These are phyloP conservation scores for Xylocopa sonorina DNA, from an alignment of 1,140 invertebrate genomes.

Conservation along the genomic window DNA sequence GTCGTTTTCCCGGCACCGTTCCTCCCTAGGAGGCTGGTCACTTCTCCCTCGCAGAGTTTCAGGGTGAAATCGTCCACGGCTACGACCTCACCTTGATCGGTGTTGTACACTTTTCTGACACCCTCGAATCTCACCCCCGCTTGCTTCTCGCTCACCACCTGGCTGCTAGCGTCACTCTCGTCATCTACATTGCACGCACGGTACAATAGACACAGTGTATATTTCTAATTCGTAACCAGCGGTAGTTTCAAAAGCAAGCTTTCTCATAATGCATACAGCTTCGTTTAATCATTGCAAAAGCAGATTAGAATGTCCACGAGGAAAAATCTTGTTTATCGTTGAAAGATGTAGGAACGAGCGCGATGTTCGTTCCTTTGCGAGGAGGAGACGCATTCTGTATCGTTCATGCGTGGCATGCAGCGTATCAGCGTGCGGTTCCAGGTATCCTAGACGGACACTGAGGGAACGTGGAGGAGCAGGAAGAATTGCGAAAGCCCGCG, in stretches of 20 bases:
- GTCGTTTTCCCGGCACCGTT: conserved; percentile 93
- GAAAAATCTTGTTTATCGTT: too few species aligned
- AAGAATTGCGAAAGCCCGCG: neutral
- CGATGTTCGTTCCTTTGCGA: too few species aligned
- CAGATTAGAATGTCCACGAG: conserved; percentile 16
- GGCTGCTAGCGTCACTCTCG: conserved; percentile 69
- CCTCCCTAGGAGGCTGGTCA: conserved; percentile 89
- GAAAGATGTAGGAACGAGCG: too few species aligned
- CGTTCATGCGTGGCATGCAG: conserved; percentile 1
- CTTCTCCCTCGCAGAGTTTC: conserved; percentile 86
- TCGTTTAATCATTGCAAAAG: conserved; percentile 20
- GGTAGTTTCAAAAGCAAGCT: conserved; percentile 35
- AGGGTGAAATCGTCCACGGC: conserved; percentile 88
- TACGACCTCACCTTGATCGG: conserved; percentile 71
- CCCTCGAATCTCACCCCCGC: conserved; percentile 81
- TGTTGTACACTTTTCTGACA: conserved; percentile 80
- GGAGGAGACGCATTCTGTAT: neutral
- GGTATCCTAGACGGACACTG: too few species aligned
- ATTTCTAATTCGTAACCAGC: neutral
- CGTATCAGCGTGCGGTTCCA: too few species aligned
- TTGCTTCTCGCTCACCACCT: conserved; percentile 75
- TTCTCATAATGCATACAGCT: conserved; percentile 21
- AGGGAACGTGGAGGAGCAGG: neutral
- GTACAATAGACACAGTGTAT: neutral
- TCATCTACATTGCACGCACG: conserved; percentile 61